phyloP scores from a whole-genome alignment of 2,888 invertebrate species.

The Meta bourneti region DNA sequence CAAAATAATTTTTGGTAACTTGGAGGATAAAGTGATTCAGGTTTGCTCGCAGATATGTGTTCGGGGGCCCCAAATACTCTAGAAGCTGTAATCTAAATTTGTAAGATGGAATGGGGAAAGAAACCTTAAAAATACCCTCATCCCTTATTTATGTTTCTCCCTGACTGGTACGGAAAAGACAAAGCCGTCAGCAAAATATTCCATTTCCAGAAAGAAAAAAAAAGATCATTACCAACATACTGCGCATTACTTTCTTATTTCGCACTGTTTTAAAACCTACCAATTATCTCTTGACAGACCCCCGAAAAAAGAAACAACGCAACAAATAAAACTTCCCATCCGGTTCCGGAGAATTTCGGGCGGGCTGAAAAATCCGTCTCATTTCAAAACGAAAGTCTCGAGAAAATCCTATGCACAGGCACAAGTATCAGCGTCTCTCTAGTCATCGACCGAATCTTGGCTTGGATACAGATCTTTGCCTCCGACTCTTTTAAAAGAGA shows the following conservation, averaged over 20 bases:
- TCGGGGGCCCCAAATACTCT: too few species aligned
- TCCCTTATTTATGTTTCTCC: neutral
- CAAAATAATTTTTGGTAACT: too few species aligned
- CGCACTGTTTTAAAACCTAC: neutral
- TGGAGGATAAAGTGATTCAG: too few species aligned
- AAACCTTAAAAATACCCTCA: neutral
- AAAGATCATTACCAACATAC: neutral
- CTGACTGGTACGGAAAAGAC: neutral
- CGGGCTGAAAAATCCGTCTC: neutral
- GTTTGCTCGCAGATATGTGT: too few species aligned
- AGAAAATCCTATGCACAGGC: slow-evolving; percentile 14
- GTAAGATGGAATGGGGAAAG: neutral
- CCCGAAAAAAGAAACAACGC: neutral
- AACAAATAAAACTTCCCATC: neutral
- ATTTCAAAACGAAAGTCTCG: neutral
- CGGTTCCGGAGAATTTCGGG: neutral
- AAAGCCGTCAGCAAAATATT: neutral
- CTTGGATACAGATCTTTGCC: slow-evolving; percentile 65
- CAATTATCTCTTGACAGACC: neutral
- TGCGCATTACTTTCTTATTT: neutral
- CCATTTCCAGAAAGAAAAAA: neutral
- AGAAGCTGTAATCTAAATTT: neutral
- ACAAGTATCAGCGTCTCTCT: neutral
- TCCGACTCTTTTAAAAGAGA: too few species aligned
- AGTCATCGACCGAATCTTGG: slow-evolving; percentile 69